phyloP scores from a whole-genome alignment of 2,113 vertebrate genomes.

The Nestor notabilis region DNA sequence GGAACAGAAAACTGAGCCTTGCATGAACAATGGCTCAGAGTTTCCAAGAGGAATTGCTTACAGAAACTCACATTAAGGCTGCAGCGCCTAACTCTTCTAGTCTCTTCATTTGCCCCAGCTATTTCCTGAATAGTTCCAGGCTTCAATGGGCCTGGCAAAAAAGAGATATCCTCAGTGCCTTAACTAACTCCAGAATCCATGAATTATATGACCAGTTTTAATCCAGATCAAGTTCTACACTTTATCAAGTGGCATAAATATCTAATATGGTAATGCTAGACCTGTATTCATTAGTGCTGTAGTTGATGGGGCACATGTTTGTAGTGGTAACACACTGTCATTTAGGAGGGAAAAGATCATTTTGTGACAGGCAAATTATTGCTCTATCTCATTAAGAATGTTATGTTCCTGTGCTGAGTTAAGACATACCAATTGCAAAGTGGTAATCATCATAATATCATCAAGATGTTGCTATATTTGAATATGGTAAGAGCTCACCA shows the following conservation, averaged over 20 bases:
- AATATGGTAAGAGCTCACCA: background rate
- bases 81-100: background rate
- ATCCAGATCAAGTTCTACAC: background rate
- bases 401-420: background rate
- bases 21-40: background rate
- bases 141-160: background rate
- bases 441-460: slow-evolving; percentile 12
- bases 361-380: slow-evolving; percentile 49
- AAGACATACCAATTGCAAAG: slow-evolving; percentile 20
- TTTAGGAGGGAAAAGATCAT: background rate
- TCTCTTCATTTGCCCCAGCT: background rate
- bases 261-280: background rate
- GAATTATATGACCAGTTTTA: background rate
- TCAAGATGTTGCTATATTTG: slow-evolving; percentile 40
- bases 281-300: background rate
- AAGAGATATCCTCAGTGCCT: background rate
- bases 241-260: background rate
- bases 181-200: background rate
- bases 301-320: background rate
- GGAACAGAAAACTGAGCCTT: background rate
- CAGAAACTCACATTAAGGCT: background rate
- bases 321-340: background rate
- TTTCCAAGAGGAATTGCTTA: background rate
- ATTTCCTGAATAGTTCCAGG: background rate
- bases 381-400: slow-evolving; percentile 26